Base-by-base conservation (phyloP, 2,113 vertebrate genomes). In the Tor tambroides region DNA sequence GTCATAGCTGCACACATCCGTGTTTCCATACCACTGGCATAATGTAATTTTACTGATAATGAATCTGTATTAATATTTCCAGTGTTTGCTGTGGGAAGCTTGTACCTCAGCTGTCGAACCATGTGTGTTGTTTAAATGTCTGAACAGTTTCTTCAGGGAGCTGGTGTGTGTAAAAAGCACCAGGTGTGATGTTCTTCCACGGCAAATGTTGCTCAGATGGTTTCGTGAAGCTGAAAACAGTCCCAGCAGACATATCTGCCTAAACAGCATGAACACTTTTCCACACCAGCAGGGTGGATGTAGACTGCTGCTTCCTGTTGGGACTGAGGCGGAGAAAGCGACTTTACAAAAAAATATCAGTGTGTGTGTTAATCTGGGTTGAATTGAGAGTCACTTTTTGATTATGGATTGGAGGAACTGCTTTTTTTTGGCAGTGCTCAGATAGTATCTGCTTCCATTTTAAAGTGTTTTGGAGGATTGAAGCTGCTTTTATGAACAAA, bases 231-330 rank as follows among this genome's bases (percentile, higher is more conserved):
- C 14, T 63, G 35, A 32, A 43, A 67, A 79, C 69, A 43, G 75
- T 35, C 59, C 54, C 85, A 72, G 21, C 78, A 41, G 43, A 43
- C 43, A 46, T 35, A 26, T 69, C 23, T 80, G 76, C 17, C 63
- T 69, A 28, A 86, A 65, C 84, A 23, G 71, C 56, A 35, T 14
- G 41, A 63, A 30, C 4, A n/a, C 17, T 80, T 84, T 80, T 74
- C 54, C 82, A 82, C 38, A 17, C 8, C 71, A 85, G 71, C 59
- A 51, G 85, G 80, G 46, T 71, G 59, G 35, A 80, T 19, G 12
- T 72, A 54, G 19, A 83, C 26, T 23, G 80, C 19, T 30, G 80
- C 80, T 84, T 69, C 35, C 54, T 83, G 23, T 61, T 56, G 63
- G 38, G 41, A n/a, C 67, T 23, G 49, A 63, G 35, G 35, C 43